phyloP scores from a whole-genome alignment of 2,797 vertebrate genomes.

The Pogoniulus pusillus region DNA sequence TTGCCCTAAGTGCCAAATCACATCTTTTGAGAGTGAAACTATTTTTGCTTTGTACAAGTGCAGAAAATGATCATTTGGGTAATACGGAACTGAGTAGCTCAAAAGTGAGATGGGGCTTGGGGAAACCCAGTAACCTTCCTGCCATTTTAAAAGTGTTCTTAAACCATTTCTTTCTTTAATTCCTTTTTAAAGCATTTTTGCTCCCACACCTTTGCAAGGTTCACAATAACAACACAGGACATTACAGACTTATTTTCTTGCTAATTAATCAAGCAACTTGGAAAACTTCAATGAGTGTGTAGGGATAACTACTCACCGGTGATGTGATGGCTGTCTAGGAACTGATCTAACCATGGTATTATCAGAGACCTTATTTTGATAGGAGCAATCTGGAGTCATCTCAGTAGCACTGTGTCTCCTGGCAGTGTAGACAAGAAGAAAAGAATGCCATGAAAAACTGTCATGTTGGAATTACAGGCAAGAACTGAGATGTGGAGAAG shows the following conservation, averaged over 20 bases:
- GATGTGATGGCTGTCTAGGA: neutral
- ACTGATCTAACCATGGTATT: neutral
- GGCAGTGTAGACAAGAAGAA: neutral
- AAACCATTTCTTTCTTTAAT: neutral
- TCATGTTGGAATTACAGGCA: neutral
- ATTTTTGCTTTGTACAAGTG: slow-evolving; percentile 41
- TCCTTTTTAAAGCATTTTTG: neutral
- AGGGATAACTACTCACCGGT: neutral
- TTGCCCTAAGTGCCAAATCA: slow-evolving; percentile 61
- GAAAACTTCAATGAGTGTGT: neutral
- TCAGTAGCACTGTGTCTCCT: neutral
- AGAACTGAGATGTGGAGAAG: neutral
- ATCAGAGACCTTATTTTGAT: neutral
- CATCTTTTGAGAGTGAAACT: slow-evolving; percentile 42
- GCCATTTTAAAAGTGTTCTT: neutral
- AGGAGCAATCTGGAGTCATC: neutral
- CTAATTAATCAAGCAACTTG: neutral
- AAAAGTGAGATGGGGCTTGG: no score
- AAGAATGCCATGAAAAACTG: neutral
- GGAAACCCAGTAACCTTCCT: neutral
- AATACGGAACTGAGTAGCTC: neutral
- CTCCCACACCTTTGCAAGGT: neutral
- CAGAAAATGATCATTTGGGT: slow-evolving; percentile 7
- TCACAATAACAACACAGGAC: neutral
- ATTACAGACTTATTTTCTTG: neutral